Conservation (phyloP, 1,140 invertebrate species). For the Scaptomyza montana region DNA sequence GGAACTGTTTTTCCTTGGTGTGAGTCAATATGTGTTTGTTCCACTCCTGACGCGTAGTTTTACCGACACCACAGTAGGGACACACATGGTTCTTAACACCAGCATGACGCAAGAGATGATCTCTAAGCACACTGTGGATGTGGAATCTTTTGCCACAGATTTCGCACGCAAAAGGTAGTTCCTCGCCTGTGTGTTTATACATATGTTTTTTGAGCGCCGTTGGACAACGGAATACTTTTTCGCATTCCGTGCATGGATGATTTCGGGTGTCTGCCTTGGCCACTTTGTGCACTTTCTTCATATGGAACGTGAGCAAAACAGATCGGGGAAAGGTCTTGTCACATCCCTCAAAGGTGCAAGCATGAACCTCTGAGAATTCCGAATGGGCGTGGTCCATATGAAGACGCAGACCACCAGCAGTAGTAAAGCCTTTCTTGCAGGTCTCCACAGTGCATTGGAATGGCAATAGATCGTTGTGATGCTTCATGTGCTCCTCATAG, state of each 20-base stretch:
- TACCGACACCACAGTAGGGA: constrained; percentile 77
- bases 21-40: constrained; percentile 79
- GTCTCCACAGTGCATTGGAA: constrained; percentile 75
- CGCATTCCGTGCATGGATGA: constrained; percentile 72
- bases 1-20: constrained; percentile 77
- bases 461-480: constrained; percentile 76
- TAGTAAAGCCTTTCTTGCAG: constrained; percentile 76
- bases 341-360: constrained; percentile 73
- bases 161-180: constrained; percentile 85
- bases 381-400: constrained; percentile 77
- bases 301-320: constrained; percentile 74
- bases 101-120: constrained; percentile 77
- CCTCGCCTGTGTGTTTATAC: constrained; percentile 85
- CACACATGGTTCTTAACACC: constrained; percentile 82
- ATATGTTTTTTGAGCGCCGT: constrained; percentile 84
- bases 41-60: constrained; percentile 78
- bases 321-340: constrained; percentile 67
- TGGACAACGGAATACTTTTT: constrained; percentile 79
- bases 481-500: constrained; percentile 80
- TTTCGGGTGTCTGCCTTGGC: constrained; percentile 54
- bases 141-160: constrained; percentile 84
- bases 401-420: constrained; percentile 69
- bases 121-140: constrained; percentile 72
- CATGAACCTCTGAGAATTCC: constrained; percentile 67
- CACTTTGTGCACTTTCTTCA: constrained; percentile 77